Percentiles rank a stretch among this genome's conserved stretches.
Conservation (phyloP, 2,113 vertebrate species). For the Murina feae region DNA sequence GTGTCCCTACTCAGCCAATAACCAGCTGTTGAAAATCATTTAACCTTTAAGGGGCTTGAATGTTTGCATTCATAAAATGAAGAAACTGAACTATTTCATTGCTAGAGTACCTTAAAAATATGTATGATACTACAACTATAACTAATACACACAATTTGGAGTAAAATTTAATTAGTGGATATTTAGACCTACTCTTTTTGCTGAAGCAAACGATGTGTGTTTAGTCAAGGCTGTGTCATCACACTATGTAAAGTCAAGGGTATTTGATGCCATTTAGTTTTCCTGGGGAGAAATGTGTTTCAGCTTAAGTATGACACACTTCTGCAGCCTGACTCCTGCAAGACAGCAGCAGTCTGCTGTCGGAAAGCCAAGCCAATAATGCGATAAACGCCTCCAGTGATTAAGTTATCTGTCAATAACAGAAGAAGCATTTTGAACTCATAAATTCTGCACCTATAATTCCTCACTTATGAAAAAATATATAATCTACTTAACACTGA, state of each 20-base stretch:
- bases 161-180: neutral
- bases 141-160: neutral
- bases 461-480: conserved; percentile 44
- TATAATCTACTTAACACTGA: conserved; percentile 37
- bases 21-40: neutral
- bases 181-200: neutral
- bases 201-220: conserved; percentile 22
- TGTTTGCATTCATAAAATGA: neutral
- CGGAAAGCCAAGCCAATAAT: conserved; percentile 31
- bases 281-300: conserved; percentile 44
- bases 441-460: conserved; percentile 47
- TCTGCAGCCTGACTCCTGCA: conserved; percentile 30
- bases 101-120: neutral
- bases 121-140: conserved; percentile 5
- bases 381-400: conserved; percentile 46
- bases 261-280: conserved; percentile 53
- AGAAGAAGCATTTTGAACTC: conserved; percentile 40
- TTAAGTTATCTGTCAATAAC: conserved; percentile 68
- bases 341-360: conserved; percentile 25
- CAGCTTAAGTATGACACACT: conserved; percentile 29
- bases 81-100: neutral
- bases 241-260: conserved; percentile 28
- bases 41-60: neutral
- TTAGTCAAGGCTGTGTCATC: conserved; percentile 27
- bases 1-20: neutral